Evolutionary conservation across 2,113 vertebrate species (phyloP).

Genomic region (Piprites chloris): DNA sequence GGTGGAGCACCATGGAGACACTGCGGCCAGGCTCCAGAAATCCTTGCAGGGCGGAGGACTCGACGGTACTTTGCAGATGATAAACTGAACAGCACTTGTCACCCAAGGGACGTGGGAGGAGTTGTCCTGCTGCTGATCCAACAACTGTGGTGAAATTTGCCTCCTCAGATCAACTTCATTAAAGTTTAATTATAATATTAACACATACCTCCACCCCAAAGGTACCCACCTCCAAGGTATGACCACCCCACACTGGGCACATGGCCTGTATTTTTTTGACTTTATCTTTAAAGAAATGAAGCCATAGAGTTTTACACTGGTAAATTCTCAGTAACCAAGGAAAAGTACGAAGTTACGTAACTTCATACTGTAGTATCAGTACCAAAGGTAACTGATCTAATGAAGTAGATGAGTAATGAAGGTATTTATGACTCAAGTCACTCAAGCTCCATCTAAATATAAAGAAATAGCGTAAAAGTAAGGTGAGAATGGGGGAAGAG

Average conservation of each 20-base stretch:
- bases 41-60: neutral
- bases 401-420: too few species aligned
- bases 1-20: neutral
- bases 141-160: neutral
- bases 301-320: neutral
- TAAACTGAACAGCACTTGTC: neutral
- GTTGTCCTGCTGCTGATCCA: neutral
- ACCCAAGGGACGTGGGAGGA: neutral
- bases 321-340: too few species aligned
- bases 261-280: neutral
- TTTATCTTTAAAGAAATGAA: neutral
- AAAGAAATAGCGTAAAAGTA: neutral
- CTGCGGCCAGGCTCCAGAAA: neutral
- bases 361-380: too few species aligned
- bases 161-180: neutral
- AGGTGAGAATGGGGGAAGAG: neutral
- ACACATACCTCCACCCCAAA: neutral
- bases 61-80: neutral
- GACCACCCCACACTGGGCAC: neutral
- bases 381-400: too few species aligned
- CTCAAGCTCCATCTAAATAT: neutral
- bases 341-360: too few species aligned
- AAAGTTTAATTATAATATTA: neutral
- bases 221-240: neutral
- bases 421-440: neutral